These are phyloP conservation scores for Sprattus sprattus DNA, from an alignment of 2,113 vertebrate genomes.

Conservation along the genomic window DNA sequence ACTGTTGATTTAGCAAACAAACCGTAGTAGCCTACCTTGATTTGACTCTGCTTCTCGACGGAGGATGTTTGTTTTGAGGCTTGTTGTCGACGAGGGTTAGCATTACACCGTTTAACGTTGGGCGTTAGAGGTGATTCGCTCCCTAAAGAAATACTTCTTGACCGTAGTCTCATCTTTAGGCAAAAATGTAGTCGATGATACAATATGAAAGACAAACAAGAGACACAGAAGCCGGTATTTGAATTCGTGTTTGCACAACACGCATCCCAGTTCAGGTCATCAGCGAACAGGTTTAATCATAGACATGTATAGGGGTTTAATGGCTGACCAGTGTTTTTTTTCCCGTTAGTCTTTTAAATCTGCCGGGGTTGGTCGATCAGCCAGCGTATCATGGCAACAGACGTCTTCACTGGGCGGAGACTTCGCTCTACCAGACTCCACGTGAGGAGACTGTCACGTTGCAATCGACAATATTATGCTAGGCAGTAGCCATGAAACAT, in stretches of 20 bases:
- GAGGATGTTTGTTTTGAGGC: background rate
- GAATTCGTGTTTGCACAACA: background rate
- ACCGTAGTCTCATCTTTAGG: conserved; percentile 49
- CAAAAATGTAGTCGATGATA: background rate
- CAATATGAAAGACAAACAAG: background rate
- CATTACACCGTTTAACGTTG: conserved; percentile 20
- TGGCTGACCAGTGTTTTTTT: background rate
- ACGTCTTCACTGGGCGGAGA: conserved; percentile 51
- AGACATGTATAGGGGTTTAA: no score
- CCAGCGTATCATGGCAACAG: conserved; percentile 25
- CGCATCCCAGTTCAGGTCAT: background rate
- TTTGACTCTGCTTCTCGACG: background rate
- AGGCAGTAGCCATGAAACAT: background rate
- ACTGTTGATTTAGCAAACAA: background rate
- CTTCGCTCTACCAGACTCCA: background rate
- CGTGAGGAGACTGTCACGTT: conserved; percentile 10
- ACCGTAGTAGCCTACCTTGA: background rate
- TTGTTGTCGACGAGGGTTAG: conserved; percentile 12
- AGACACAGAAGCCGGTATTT: background rate
- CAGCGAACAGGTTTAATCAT: background rate
- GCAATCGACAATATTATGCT: background rate
- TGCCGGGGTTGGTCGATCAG: conserved; percentile 48
- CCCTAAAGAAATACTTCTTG: conserved; percentile 32
- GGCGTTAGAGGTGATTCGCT: conserved; percentile 2
- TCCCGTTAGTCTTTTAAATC: conserved; percentile 57